Percentiles rank a stretch among this genome's conserved stretches.
Conservation (phyloP, 1,140 invertebrate genomes). For the Danaus plexippus region DNA sequence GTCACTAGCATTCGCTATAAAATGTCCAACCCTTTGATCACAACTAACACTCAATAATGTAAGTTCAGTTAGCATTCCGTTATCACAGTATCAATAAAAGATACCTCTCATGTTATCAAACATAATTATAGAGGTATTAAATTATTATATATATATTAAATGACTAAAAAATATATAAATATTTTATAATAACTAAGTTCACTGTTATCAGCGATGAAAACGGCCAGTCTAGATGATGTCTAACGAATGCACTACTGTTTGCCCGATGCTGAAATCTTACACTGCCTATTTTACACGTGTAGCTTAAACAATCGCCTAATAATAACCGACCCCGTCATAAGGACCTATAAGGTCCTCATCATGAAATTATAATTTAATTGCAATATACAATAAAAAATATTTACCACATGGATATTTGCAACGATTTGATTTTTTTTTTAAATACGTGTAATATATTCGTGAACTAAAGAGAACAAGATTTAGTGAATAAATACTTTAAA, state of each 20-base stretch:
- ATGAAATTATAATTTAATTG: background rate
- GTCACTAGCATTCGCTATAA: no score
- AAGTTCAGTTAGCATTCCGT: conserved; percentile 29
- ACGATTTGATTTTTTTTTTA: no score
- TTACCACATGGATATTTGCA: no score
- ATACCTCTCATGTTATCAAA: conserved; percentile 54
- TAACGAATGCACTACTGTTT: conserved; percentile 15
- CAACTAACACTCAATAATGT: conserved; percentile 22
- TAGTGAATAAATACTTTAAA: no score
- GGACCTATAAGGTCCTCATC: background rate
- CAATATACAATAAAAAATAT: background rate
- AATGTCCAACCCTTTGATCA: conserved; percentile 1
- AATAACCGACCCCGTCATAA: conserved; percentile 17
- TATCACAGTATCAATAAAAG: conserved; percentile 63
- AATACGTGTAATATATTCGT: no score
- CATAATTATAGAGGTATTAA: conserved; percentile 30
- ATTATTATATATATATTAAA: conserved; percentile 17
- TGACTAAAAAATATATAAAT: conserved; percentile 6
- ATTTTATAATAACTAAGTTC: conserved; percentile 1
- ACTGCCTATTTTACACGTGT: conserved; percentile 35
- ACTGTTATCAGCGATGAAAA: background rate
- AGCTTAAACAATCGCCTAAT: conserved; percentile 26
- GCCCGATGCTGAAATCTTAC: conserved; percentile 32
- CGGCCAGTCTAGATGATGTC: conserved; percentile 12
- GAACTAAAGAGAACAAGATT: no score